A percentile compares a stretch with the other conserved stretches of the same genome.
phyloP scores from a whole-genome alignment of 2,113 vertebrate genomes.

The Engraulis encrasicolus region DNA sequence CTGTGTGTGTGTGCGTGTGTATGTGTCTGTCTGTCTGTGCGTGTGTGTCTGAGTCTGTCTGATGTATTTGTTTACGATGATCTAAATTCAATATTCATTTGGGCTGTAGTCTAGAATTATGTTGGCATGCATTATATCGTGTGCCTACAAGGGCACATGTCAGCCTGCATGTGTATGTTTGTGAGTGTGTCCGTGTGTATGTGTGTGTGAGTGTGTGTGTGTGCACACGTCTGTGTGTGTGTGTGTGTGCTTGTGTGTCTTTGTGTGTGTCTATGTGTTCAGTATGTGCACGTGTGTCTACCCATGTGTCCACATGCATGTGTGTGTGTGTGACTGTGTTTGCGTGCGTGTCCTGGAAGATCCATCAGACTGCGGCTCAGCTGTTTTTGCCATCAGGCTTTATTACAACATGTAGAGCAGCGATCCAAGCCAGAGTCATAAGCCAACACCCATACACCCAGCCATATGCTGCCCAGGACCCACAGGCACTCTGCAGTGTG shows the following conservation, averaged over 20 bases:
- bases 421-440: not conserved
- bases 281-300: not conserved
- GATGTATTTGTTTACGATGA: too few relatives aligned
- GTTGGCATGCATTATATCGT: too few relatives aligned
- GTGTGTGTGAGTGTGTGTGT: not conserved
- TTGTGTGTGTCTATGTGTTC: too few relatives aligned
- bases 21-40: not conserved
- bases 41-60: too few relatives aligned
- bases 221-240: not conserved
- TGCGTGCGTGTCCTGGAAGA: not conserved
- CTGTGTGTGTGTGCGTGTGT: not conserved
- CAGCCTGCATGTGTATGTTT: not conserved
- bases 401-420: conserved; percentile 9
- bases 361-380: not conserved
- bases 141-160: too few relatives aligned
- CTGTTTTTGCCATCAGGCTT: not conserved
- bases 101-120: too few relatives aligned
- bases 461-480: not conserved
- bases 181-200: not conserved
- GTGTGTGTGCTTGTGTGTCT: not conserved
- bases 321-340: not conserved
- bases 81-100: too few relatives aligned
- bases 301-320: not conserved
- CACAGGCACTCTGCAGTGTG: not conserved
- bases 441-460: not conserved